phyloP scores from a whole-genome alignment of 2,113 vertebrate genomes.

The Arenaria interpres region DNA sequence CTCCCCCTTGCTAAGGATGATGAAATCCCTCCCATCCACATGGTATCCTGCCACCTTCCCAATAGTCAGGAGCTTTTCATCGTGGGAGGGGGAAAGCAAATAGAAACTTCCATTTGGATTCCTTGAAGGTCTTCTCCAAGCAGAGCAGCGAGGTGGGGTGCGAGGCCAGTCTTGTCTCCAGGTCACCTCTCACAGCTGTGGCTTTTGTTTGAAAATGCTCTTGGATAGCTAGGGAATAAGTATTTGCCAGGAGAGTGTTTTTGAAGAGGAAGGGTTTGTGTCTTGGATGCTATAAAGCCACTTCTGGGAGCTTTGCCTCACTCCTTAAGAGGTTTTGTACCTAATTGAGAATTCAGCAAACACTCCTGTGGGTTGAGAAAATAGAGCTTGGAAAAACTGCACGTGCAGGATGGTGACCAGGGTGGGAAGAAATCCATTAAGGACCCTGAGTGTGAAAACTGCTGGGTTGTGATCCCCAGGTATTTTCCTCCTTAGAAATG shows the following conservation, averaged over 20 bases:
- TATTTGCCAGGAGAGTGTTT: background rate
- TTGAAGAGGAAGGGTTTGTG: background rate
- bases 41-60: background rate
- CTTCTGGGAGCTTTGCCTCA: constrained; percentile 4
- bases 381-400: background rate
- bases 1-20: rapidly evolving
- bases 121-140: background rate
- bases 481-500: background rate
- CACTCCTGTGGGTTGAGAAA: background rate
- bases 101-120: background rate
- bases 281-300: background rate
- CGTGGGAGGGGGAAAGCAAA: background rate
- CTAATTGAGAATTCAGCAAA: background rate
- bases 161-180: background rate
- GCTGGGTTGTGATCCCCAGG: background rate
- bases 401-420: rapidly evolving
- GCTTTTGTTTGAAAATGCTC: background rate
- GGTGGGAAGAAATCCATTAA: background rate
- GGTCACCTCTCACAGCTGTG: background rate
- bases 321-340: background rate
- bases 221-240: background rate
- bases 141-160: background rate
- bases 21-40: background rate
- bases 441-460: background rate
- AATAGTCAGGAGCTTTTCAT: background rate